Evolutionary conservation across 2,113 vertebrate genomes (phyloP), one percentile per base, ranked within the genome.

Genomic region (Gasterosteus nipponicus): DNA sequence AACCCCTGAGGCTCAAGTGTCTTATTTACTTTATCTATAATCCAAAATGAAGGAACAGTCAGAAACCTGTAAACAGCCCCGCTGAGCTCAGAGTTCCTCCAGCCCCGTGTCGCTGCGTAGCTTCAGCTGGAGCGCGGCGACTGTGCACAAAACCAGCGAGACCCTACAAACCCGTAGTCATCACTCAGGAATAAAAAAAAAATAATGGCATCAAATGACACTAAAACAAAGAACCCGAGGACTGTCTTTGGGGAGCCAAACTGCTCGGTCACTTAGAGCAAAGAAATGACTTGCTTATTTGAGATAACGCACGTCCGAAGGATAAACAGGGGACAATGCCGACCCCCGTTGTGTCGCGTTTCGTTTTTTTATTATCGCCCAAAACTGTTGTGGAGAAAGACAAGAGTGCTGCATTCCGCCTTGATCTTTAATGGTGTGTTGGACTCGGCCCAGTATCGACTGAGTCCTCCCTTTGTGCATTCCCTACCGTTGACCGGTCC

Each of bases 371-470:
- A 54, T 51, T 62, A 16, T 71, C 12, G 42, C 33, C 65, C 39
- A 8, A 78, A 81, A 46, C 63, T 39, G 62, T 78, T 60, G 70
- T 19, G 59, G 62, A 46, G 44, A 64, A 56, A 85, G 71, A 80
- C 61, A 29, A 58, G 77, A 84, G 84, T 18, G 69, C 69, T 77
- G 66, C 82, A 87, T 84, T 75, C 68, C 47, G 69, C 73, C 82
- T 86, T 78, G 84, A 90, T 86, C 77, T 85, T 84, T 88, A 85
- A 82, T 83, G 85, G 87, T 46, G 81, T 80, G 85, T 84, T 87
- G 88, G 89, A 86, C 82, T 78, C 19, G 57, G 87, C 81, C 89
- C 82, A 66, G 87, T 90, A 93, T 92, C 85, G 90, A 93, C 92
- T 91, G 86, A 51, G 82, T 86, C 74, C 63, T 88, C 86, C 84